Percentiles rank a stretch among this genome's conserved stretches.
phyloP scores from a whole-genome alignment of 2,888 invertebrate species.

The Rotaria sp. region DNA sequence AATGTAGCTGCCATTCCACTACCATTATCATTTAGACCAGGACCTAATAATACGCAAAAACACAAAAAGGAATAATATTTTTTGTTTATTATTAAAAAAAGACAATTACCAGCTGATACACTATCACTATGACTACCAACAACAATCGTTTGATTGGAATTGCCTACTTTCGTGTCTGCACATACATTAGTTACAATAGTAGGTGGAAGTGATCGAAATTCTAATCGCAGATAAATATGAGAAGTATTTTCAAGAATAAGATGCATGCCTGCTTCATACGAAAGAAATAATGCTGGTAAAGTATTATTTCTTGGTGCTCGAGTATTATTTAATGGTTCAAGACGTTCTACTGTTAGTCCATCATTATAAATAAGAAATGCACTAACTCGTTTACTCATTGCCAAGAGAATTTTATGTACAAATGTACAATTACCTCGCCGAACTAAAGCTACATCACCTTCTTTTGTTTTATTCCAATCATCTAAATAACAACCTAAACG shows the following conservation, averaged over 20 bases:
- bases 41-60: not conserved
- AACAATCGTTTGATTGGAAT: not conserved
- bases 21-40: constrained; percentile 2
- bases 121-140: constrained; percentile 28
- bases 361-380: constrained; percentile 6
- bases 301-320: not conserved
- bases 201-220: not conserved
- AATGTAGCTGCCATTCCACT: not conserved
- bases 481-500: not conserved
- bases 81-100: not conserved
- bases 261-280: not conserved
- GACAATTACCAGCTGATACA: not conserved
- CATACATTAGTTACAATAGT: not conserved
- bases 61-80: not conserved
- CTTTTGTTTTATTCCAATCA: not conserved
- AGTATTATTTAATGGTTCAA: not conserved
- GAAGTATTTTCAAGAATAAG: not conserved
- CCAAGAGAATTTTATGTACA: not conserved
- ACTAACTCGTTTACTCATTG: not conserved
- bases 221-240: not conserved
- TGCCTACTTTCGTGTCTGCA: not conserved
- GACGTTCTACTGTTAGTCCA: not conserved
- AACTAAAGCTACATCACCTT: constrained; percentile 22
- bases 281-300: constrained; percentile 16
- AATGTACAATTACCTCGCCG: not conserved